Evolutionary conservation across 2,113 vertebrate genomes (phyloP).

Genomic region (Catagonus wagneri): DNA sequence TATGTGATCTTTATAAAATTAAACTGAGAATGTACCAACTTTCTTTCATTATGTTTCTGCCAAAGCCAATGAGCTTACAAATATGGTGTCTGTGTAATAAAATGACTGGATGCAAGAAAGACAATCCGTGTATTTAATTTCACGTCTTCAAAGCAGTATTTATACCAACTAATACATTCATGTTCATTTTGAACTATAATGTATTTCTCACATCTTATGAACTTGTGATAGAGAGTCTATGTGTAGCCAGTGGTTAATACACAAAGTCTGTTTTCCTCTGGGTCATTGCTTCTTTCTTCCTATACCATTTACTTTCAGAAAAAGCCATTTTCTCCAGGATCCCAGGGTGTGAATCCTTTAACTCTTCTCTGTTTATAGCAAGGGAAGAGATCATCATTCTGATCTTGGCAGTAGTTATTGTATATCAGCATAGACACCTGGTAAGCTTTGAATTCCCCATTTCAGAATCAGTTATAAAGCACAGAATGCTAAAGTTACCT

Average conservation of each 20-base stretch:
- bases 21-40: slow-evolving; percentile 39
- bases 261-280: slow-evolving; percentile 54
- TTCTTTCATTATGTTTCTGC: slow-evolving; percentile 57
- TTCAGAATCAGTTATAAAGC: slow-evolving; percentile 57
- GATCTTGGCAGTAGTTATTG: slow-evolving; percentile 44
- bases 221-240: background rate
- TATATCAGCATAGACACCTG: slow-evolving; percentile 53
- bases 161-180: slow-evolving; percentile 4
- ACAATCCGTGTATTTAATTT: slow-evolving; percentile 42
- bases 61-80: slow-evolving; percentile 44
- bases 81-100: slow-evolving; percentile 41
- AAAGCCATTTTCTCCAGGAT: slow-evolving; percentile 67
- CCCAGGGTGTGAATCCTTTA: slow-evolving; percentile 17
- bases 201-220: slow-evolving; percentile 38
- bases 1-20: slow-evolving; percentile 80
- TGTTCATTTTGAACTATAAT: background rate
- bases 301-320: slow-evolving; percentile 43
- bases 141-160: slow-evolving; percentile 35
- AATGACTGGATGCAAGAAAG: background rate
- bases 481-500: slow-evolving; percentile 44
- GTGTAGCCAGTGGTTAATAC: slow-evolving; percentile 20
- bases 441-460: slow-evolving; percentile 55
- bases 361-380: slow-evolving; percentile 54
- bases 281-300: slow-evolving; percentile 54
- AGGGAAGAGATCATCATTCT: slow-evolving; percentile 60